Evolutionary conservation across 2,888 invertebrate genomes (phyloP), one percentile per base, ranked within the genome.

Genomic region (Oeneis ivallda): DNA sequence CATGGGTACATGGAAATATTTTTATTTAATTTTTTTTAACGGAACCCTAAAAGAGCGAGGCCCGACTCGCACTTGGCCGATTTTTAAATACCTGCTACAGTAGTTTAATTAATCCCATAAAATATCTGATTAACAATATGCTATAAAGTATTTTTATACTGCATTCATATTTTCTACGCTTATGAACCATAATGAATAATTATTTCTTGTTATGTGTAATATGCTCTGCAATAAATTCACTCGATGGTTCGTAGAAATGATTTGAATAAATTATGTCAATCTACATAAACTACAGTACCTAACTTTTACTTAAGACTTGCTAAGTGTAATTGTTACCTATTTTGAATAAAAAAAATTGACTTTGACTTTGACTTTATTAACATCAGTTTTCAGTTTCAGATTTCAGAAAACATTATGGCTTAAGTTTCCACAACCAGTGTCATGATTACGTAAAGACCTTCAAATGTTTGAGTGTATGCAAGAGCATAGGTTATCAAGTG

Each of bases 391-490:
- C 72, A 62, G 71, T 66, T 57, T 68, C 73, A 19, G 75, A 76
- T 7, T 69, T 73, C 39, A 78, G 86, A 60, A 89, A 83, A 72
- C 80, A 84, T 71, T 90, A 86, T 62, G 89, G 90, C 0, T 70
- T 86, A 52, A 86, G 80, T 74, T 82, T 75, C 62, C 72, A 81
- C 63, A 72, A 72, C n/a, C 69, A 72, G 41, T 89, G 89, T 69
- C 62, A 56, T 1, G 72, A 81, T 45, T 85, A 83, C 56, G 17
- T 75, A 1, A 83, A 80, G 69, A 79, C 79, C 3, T 89, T 89
- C 53, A 84, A 84, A 75, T 90, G 90, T 70, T 75, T 89, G 79
- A 78, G 81, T 34, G 78, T 79, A 1, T 90, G 90, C 69, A 85
- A 86, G 72, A 86, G 86, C 67, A 78, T 83, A 56, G 84, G 83